Base-by-base conservation (phyloP, 2,113 vertebrate genomes). In the Perccottus glenii region DNA sequence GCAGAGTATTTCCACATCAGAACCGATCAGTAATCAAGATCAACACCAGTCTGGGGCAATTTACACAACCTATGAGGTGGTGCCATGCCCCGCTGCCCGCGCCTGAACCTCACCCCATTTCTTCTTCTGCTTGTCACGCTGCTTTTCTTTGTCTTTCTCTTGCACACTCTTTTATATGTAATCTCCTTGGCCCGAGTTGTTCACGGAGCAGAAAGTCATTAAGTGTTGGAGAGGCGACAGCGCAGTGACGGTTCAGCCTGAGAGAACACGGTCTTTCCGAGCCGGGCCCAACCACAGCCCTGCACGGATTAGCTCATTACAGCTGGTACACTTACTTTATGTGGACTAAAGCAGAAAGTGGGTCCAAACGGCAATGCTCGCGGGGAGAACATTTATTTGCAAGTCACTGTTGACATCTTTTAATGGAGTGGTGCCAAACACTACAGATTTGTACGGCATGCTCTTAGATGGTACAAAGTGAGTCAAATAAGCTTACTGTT, bases 201-300 rank as follows among this genome's bases (percentile, higher is more conserved):
- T 77, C 77, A 73, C 47, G 2, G 80, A 85, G 81, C 81, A 87
- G 78, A 91, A 91, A 89, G 87, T 89, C 87, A 91, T 91, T 91
- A 90, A 85, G 66, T 81, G 78, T 49, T 78, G 73, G 70, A 70
- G 73, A 73, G 77, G 80, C 57, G 78, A 88, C 85, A 82, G 86
- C 32, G 45, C 60, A 40, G 77, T 60, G 73, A 85, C 73, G 84
- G 88, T 90, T 91, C 85, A 84, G 87, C 85, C 73, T 86, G 85
- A 90, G 78, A 78, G 85, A 86, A 75, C 88, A 86, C 84, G 59
- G 73, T 77, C 82, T 83, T 66, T 75, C 74, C 47, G 44, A 64
- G 72, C 70, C 65, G 59, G 19, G 65, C 64, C 76, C 67, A 75
- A 86, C 78, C 80, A 59, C 3, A 67, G 74, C 74, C 74, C 69